phyloP scores from a whole-genome alignment of 2,113 vertebrate species.

The Saccopteryx bilineata region DNA sequence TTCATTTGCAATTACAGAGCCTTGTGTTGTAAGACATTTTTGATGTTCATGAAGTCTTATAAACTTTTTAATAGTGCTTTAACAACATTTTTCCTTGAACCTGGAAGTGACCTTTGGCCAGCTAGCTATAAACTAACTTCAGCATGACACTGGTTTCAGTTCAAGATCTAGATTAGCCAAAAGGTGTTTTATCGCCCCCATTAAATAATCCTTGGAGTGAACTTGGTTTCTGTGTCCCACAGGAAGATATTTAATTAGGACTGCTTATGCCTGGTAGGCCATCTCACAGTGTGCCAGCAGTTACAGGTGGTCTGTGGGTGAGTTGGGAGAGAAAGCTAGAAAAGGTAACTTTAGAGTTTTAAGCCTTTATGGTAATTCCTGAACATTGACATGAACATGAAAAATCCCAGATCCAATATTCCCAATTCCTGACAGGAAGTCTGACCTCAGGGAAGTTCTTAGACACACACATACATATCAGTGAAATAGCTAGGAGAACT shows the following conservation, averaged over 20 bases:
- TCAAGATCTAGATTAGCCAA: constrained; percentile 28
- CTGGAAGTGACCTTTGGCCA: constrained; percentile 26
- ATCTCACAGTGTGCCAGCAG: neutral
- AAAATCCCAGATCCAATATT: neutral
- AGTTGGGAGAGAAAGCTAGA: neutral
- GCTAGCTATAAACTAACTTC: constrained; percentile 40
- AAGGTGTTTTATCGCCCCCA: neutral
- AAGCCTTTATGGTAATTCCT: neutral
- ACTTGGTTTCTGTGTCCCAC: neutral
- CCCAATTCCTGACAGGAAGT: neutral
- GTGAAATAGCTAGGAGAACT: neutral
- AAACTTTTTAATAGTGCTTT: constrained; percentile 67
- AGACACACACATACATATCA: neutral
- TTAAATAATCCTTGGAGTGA: neutral
- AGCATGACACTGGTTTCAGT: neutral
- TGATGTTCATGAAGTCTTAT: constrained; percentile 74
- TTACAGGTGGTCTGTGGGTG: neutral
- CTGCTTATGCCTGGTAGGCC: neutral
- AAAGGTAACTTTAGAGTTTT: neutral
- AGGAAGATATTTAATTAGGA: constrained; percentile 3
- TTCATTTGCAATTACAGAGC: constrained; percentile 74
- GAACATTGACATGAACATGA: neutral
- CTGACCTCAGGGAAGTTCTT: neutral
- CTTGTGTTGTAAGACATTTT: constrained; percentile 73
- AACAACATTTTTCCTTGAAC: constrained; percentile 59